Conservation (phyloP, 2,888 invertebrate species). For the Linnaemya tessellans region DNA sequence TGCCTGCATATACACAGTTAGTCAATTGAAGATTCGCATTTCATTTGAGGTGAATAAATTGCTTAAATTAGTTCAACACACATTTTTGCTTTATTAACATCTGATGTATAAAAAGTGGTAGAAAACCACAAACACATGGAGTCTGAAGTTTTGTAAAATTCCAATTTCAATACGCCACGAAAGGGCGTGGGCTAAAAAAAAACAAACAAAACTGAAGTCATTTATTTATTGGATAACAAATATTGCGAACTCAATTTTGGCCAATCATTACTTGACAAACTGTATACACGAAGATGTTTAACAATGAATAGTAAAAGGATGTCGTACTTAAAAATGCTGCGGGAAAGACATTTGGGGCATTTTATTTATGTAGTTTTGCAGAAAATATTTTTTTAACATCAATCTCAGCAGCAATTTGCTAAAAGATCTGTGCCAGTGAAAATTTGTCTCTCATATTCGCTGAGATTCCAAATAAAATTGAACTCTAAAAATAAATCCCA, state of each 20-base stretch:
- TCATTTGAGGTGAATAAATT: too few species aligned
- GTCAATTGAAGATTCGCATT: neutral
- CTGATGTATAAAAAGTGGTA: too few species aligned
- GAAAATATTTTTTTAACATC: neutral
- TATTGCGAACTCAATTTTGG: neutral
- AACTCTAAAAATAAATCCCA: too few species aligned
- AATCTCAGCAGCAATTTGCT: too few species aligned
- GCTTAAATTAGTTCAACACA: neutral
- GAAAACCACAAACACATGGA: too few species aligned
- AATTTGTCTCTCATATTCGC: too few species aligned
- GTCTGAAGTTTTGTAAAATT: too few species aligned
- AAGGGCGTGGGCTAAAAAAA: neutral
- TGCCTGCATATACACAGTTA: neutral
- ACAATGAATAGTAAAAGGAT: constrained; percentile 12
- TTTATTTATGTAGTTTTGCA: neutral
- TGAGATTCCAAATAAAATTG: too few species aligned
- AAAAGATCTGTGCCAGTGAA: too few species aligned
- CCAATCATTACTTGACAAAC: constrained; percentile 1
- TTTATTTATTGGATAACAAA: too few species aligned
- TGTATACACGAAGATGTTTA: neutral
- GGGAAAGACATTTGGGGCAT: neutral
- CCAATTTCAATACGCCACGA: too few species aligned
- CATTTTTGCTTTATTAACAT: too few species aligned
- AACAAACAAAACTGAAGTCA: neutral
- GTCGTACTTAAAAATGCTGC: neutral